Evolutionary conservation across 2,113 vertebrate genomes (phyloP), one percentile per base, ranked within the genome.

Genomic region (Circaetus cinerascens): DNA sequence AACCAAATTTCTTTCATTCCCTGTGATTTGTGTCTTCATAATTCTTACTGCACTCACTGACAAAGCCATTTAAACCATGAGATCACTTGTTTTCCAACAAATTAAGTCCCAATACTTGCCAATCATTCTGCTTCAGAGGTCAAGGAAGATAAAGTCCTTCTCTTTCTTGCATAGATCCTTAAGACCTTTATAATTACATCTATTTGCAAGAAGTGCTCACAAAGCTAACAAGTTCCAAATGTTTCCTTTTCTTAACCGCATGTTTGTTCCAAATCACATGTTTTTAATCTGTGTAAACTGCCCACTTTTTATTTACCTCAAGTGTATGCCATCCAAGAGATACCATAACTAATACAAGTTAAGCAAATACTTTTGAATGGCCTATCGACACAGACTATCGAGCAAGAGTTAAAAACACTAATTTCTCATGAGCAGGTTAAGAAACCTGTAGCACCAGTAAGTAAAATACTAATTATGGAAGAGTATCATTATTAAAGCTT

Each of bases 151-250:
- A 90, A 97, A 96, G 78, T 87, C 87, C 67, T 95, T 72, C 91
- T 86, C 79, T 89, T 68, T 64, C 63, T 96, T 91, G 95, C 84
- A 81, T 22, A 95, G 94, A 96, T 97, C 85, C 89, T 75, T 88
- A 72, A 93, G 86, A 96, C 46, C 85, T 83, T 89, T 95, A 93
- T 93, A 96, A 97, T 96, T 94, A 92, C 79, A 96, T 95, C 48
- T 55, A 46, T 96, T 95, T 95, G 85, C 60, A 90, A 93, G 56
- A 81, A 92, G 29, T 56, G 34, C 93, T 96, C 85, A 96, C 89
- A 96, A 93, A 97, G 67, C 73, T 98, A 98, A 98, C 95, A 95
- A 96, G 93, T 97, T 98, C 97, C 98, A 98, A 98, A 98, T 98
- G 97, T 94, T 97, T 94, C 93, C 80, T 94, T 97, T 95, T 83